A percentile compares a stretch with the other conserved stretches of the same genome.
These are phyloP conservation scores for Uloborus plumipes DNA, from an alignment of 2,888 invertebrate genomes.

Conservation along the genomic window DNA sequence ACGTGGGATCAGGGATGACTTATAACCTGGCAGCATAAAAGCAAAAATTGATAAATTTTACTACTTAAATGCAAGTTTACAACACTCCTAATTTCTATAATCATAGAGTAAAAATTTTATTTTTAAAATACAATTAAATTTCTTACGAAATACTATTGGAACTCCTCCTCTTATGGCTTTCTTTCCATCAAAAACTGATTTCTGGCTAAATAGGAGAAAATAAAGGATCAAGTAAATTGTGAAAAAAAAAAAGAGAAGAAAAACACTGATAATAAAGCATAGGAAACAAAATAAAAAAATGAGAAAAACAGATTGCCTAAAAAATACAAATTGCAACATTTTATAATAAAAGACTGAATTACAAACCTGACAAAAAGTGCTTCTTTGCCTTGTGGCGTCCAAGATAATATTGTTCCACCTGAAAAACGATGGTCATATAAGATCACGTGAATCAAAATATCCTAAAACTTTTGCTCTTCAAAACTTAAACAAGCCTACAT, in stretches of 20 bases:
- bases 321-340: background rate
- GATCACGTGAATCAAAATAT: background rate
- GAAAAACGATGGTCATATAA: constrained; percentile 70
- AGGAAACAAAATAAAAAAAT: too few species aligned
- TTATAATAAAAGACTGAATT: background rate
- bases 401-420: constrained; percentile 97
- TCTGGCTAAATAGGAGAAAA: constrained; percentile 78
- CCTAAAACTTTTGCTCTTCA: background rate
- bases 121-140: too few species aligned
- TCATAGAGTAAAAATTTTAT: too few species aligned
- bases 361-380: constrained; percentile 95
- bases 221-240: background rate
- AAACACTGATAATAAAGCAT: background rate
- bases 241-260: background rate
- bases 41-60: too few species aligned
- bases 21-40: too few species aligned
- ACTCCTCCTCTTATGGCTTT: constrained; percentile 96
- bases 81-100: too few species aligned
- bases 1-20: too few species aligned
- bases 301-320: background rate
- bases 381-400: constrained; percentile 96
- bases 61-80: too few species aligned
- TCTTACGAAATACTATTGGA: constrained; percentile 96
- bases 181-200: constrained; percentile 95
- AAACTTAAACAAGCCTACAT: background rate